Base-by-base conservation (phyloP, 2,113 vertebrate genomes). In the Cyphomyrus discorhynchus region DNA sequence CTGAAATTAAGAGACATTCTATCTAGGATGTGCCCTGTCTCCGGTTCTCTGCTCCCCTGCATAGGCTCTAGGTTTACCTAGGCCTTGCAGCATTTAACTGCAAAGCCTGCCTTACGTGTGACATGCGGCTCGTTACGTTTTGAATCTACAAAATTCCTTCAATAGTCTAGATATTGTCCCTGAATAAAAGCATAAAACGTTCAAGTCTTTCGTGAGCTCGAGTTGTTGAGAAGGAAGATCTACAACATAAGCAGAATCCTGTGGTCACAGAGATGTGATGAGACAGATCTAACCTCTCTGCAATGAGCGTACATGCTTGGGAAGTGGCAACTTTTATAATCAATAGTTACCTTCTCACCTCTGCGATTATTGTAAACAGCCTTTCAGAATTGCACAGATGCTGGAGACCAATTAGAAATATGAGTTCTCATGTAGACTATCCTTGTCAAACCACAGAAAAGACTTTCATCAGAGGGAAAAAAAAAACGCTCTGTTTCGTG, bases 361-460 rank as follows among this genome's bases (percentile, higher is more conserved):
- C n/a, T 17, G 17, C 5, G 24, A 27, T 70, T 74, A 46, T 58
- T 47, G 39, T 17, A 70, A 11, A 74, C 58, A 17, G 39, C 21
- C 42, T 24, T 19, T 10, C 35, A 82, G n/a, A 50, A 7, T 19
- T 39, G 47, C 47, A 77, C 87, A 90, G 87, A 83, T 90, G 50
- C 45, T 83, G 85, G 80, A 66, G 77, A 90, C 77, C 89, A 90
- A 88, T 90, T 90, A 90, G 56, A 90, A 70, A 90, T 47, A 90
- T 80, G 70, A 88, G 86, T 4, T 49, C n/a, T 42, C 46, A 15
- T 45, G 50, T 53, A 88, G 90, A 62, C 82, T 77, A 83, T 27
- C 83, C 47, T 15, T 89, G 56, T 53, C 52, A 58, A 13, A 77
- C 70, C 35, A 88, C 53, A 45, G 88, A 49, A 74, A 88, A 35